Conservation (phyloP, 1,140 invertebrate genomes). For the Palaemon carinicauda region DNA sequence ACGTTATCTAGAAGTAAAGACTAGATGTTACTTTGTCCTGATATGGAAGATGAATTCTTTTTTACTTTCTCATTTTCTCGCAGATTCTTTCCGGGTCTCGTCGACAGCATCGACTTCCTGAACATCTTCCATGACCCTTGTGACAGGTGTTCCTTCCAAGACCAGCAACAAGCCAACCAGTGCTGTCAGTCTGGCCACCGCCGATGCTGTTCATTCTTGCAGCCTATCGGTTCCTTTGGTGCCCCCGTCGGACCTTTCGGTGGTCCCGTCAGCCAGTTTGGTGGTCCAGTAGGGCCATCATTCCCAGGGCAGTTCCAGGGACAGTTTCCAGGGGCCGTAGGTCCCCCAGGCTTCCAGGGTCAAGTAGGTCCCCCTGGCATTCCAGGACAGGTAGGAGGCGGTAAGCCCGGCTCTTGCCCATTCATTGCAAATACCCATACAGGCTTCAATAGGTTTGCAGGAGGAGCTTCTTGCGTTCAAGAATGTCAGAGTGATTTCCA, state of each 20-base stretch:
- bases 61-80: background rate
- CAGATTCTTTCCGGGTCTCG: background rate
- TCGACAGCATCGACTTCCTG: background rate
- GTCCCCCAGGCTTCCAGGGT: background rate
- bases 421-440: background rate
- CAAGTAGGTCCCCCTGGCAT: background rate
- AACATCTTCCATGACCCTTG: background rate
- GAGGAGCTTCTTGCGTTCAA: background rate
- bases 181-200: background rate
- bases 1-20: too few species aligned
- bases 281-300: background rate
- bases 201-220: background rate
- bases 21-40: background rate
- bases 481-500: constrained; percentile 33
- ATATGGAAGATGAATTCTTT: background rate
- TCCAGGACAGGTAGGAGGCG: background rate
- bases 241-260: background rate
- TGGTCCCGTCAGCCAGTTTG: background rate
- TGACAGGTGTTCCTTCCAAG: background rate
- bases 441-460: constrained; percentile 5
- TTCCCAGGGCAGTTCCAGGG: constrained; percentile 12
- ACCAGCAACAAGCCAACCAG: background rate
- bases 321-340: background rate
- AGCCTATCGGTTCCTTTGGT: background rate
- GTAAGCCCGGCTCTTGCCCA: constrained; percentile 1